Base-by-base conservation (phyloP, 2,888 invertebrate species). In the Plebejus argus region DNA sequence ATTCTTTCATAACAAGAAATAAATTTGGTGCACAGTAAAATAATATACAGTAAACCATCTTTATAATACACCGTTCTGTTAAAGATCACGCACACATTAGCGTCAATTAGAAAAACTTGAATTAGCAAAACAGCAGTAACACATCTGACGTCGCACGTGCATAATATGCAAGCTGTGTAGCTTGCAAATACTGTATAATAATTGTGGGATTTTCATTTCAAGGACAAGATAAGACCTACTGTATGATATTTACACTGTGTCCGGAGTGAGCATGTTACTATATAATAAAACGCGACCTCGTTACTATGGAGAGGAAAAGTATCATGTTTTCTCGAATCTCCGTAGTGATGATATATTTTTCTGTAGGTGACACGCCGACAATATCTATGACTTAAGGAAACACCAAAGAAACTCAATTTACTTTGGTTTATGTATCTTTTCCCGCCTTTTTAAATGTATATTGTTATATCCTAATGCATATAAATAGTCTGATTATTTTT, bases 371-470 rank as follows among this genome's bases (percentile, higher is more conserved):
- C 71, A 71, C 39, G n/a, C 39, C n/a, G 35, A 71, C 71, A 20
- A 71, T 71, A 71, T 71, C 20, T 35, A 71, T 71, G 71, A 39
- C 39, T 77, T 39, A 28, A 18, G 70, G 28, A 71, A 56, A 71
- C 23, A 72, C 70, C 72, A 74, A 61, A 39, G 61, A 70, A 76
- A 78, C 35, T 76, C 66, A 66, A 66, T 66, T 66, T 66, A 66
- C 66, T 66, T 28, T 66, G 61, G 66, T 66, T 66, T 66, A 66
- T 66, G 66, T 66, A 66, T 28, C 66, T 66, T 61, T 61, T 61
- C 18, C 66, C 61, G 20, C 23, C 23, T 12, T 20, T 61, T 61
- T 61, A 33, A 33, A 66, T 15, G 66, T 33, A 15, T 28, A 66
- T 66, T 66, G 66, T 66, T 66, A 66, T 33, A 66, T 66, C 10